Percentiles rank a stretch among this genome's conserved stretches.
phyloP scores from a whole-genome alignment of 2,113 vertebrate genomes.

The Echinops telfairi region DNA sequence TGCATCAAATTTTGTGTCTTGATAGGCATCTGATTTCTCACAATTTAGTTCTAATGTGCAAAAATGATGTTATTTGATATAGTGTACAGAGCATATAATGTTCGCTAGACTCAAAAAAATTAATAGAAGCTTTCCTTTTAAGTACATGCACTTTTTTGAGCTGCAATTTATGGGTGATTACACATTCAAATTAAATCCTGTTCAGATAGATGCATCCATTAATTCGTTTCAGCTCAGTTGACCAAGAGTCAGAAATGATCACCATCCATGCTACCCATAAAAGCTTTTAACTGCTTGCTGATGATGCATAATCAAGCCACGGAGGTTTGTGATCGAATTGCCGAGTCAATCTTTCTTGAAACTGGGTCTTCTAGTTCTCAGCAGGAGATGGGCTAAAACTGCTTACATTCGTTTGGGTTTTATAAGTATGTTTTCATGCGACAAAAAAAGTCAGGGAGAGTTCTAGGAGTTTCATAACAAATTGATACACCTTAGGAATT shows the following conservation, averaged over 20 bases:
- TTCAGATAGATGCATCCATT: slow-evolving; percentile 60
- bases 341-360: slow-evolving; percentile 34
- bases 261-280: neutral
- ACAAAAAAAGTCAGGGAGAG: slow-evolving; percentile 6
- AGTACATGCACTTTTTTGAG: slow-evolving; percentile 40
- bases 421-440: neutral
- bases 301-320: neutral
- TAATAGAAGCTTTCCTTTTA: slow-evolving; percentile 68
- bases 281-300: neutral
- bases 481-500: neutral
- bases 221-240: slow-evolving; percentile 60
- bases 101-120: slow-evolving; percentile 62
- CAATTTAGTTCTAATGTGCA: slow-evolving; percentile 53
- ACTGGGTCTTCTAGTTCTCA: slow-evolving; percentile 41
- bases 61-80: slow-evolving; percentile 55
- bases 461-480: neutral
- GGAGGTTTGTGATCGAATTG: neutral
- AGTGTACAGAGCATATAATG: slow-evolving; percentile 11
- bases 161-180: slow-evolving; percentile 66
- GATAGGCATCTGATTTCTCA: slow-evolving; percentile 70
- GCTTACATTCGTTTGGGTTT: neutral
- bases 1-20: slow-evolving; percentile 53
- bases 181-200: slow-evolving; percentile 68
- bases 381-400: slow-evolving; percentile 33
- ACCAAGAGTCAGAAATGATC: slow-evolving; percentile 12